Percentiles rank a stretch among this genome's conserved stretches.
Conservation (phyloP, 35 echinoderm and acorn worm genomes). For the Strongylocentrotus purpuratus region DNA sequence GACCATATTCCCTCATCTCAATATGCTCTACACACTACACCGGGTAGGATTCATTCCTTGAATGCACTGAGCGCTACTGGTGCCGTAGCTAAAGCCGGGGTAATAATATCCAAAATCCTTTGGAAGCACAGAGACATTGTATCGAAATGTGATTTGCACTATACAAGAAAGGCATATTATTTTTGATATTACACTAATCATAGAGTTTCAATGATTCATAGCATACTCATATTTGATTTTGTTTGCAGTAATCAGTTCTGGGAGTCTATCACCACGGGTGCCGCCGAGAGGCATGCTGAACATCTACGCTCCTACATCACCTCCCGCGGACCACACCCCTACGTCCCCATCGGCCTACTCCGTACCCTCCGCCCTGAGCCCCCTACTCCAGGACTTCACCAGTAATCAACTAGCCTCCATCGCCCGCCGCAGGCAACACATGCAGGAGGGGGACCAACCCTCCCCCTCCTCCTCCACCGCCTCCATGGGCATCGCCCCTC, state of each 20-base stretch:
- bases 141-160: too few species aligned
- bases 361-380: conserved; percentile 79
- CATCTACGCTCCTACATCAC: conserved; percentile 38
- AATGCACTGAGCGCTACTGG: too few species aligned
- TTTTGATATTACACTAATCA: too few species aligned
- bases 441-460: conserved; percentile 34
- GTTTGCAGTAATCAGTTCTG: conserved; percentile 53
- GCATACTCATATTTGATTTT: not conserved
- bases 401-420: conserved; percentile 81
- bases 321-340: conserved; percentile 30
- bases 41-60: too few species aligned
- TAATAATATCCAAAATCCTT: too few species aligned
- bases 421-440: conserved; percentile 71
- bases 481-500: not conserved
- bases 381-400: conserved; percentile 85
- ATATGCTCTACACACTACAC: too few species aligned
- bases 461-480: not conserved
- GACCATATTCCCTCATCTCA: too few species aligned
- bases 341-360: conserved; percentile 63
- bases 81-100: too few species aligned
- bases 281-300: conserved; percentile 53
- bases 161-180: too few species aligned
- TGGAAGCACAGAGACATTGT: too few species aligned
- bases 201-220: not conserved
- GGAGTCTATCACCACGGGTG: conserved; percentile 66